Conservation (phyloP, 2,113 vertebrate species). For the Ceratotherium simum region DNA sequence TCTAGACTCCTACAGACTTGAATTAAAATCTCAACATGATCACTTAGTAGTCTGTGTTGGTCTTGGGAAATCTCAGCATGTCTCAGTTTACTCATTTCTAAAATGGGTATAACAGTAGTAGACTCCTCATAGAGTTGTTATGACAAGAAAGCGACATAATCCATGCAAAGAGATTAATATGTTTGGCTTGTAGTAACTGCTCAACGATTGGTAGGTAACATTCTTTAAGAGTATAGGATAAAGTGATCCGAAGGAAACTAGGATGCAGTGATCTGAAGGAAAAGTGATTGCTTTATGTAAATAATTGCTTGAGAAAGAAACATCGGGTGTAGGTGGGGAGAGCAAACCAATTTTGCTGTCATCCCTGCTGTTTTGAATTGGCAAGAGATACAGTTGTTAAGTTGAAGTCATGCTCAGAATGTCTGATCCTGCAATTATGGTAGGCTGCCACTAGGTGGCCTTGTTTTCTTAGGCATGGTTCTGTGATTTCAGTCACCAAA, state of each 20-base stretch:
- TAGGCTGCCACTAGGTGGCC: constrained; percentile 1
- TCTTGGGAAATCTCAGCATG: background rate
- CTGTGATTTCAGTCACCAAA: background rate
- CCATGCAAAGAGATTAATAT: too few species aligned
- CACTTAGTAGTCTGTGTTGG: background rate
- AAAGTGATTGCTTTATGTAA: background rate
- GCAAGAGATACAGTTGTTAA: too few species aligned
- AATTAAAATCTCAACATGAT: background rate
- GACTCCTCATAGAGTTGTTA: background rate
- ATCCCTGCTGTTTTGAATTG: background rate
- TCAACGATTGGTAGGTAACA: background rate
- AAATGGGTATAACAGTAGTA: background rate
- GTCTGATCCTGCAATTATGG: constrained; percentile 66
- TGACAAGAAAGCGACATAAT: background rate
- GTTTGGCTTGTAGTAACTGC: background rate
- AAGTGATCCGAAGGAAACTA: background rate
- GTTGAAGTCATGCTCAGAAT: rapidly evolving
- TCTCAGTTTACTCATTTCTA: background rate
- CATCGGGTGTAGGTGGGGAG: background rate
- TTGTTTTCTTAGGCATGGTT: background rate
- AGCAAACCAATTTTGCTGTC: background rate
- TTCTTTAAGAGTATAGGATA: background rate
- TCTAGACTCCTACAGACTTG: background rate
- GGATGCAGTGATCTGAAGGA: background rate
- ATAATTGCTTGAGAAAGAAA: background rate